Conservation (phyloP, 2,113 vertebrate species). For the Plecturocebus donacophilus region DNA sequence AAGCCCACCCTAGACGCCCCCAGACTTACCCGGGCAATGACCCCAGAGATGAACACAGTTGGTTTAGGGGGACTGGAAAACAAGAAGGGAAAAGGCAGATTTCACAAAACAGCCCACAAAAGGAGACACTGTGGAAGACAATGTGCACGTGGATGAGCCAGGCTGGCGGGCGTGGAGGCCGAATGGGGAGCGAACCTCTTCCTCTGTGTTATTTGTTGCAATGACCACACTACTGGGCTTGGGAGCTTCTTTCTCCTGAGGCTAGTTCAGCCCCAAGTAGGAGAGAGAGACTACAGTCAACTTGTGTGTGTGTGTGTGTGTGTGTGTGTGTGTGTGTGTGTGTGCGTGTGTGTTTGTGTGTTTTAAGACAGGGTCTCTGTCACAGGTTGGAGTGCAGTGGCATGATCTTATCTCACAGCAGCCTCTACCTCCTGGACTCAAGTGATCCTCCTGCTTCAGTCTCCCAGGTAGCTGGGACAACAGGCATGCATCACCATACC, state of each 20-base stretch:
- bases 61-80: slow-evolving; percentile 92
- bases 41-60: slow-evolving; percentile 94
- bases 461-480: too few species aligned
- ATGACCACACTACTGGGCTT: neutral
- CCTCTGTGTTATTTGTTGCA: neutral
- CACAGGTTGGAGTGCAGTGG: too few species aligned
- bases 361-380: too few species aligned
- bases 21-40: slow-evolving; percentile 94
- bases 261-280: neutral
- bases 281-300: rapidly evolving
- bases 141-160: rapidly evolving
- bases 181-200: neutral
- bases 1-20: neutral
- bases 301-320: neutral
- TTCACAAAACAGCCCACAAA: neutral
- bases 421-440: too few species aligned
- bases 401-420: too few species aligned
- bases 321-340: too few species aligned
- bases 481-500: too few species aligned
- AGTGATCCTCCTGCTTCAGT: too few species aligned
- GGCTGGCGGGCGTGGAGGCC: neutral
- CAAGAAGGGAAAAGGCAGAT: neutral
- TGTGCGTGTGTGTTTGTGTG: neutral
- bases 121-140: rapidly evolving
- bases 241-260: neutral